Evolutionary conservation across 2,888 invertebrate species (phyloP).

Genomic region (Meandrusa payeni): DNA sequence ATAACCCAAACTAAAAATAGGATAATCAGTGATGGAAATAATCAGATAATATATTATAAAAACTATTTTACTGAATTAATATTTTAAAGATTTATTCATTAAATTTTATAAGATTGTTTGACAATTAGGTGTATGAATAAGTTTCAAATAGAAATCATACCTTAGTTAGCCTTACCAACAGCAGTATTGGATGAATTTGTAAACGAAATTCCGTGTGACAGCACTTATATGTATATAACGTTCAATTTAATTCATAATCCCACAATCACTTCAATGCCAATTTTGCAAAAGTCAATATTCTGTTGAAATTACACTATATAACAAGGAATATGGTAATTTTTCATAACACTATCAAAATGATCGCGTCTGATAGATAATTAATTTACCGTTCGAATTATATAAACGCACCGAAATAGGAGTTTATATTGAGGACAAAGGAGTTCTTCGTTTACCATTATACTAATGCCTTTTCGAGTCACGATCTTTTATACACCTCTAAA

Average conservation of each 20-base stretch:
- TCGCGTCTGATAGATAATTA: conserved; percentile 30
- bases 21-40: no score
- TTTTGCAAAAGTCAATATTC: neutral
- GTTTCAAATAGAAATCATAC: no score
- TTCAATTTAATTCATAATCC: conserved; percentile 1
- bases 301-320: conserved; percentile 1
- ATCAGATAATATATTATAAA: no score
- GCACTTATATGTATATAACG: conserved; percentile 4
- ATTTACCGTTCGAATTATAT: conserved; percentile 48
- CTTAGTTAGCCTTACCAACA: conserved; percentile 5
- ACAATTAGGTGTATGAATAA: no score
- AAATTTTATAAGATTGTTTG: no score
- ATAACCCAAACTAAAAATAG: no score
- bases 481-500: conserved; percentile 63
- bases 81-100: no score
- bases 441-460: conserved; percentile 50
- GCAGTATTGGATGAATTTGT: neutral
- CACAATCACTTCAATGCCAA: conserved; percentile 18
- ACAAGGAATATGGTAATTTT: neutral
- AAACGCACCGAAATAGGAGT: conserved; percentile 42
- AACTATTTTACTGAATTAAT: no score
- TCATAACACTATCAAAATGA: conserved; percentile 16
- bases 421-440: conserved; percentile 46
- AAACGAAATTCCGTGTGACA: conserved; percentile 13
- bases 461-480: conserved; percentile 57